Percentiles rank a stretch among this genome's conserved stretches.
phyloP scores from a whole-genome alignment of 2,888 invertebrate species.

The Litoditis marina region DNA sequence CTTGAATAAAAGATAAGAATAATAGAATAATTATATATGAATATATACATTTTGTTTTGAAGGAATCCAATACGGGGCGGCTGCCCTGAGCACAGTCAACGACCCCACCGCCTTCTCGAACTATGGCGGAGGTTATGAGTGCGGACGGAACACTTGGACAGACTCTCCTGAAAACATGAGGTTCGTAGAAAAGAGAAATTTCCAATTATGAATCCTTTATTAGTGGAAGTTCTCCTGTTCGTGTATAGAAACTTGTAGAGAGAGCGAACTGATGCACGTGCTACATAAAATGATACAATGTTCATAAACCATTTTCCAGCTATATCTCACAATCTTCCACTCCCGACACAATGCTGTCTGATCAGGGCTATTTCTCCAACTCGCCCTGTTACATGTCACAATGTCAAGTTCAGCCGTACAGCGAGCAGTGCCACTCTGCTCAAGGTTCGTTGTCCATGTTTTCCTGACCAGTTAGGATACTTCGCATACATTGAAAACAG shows the following conservation, averaged over 20 bases:
- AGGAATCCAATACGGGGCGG: conserved; percentile 31
- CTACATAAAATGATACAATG: neutral
- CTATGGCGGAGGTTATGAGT: conserved; percentile 50
- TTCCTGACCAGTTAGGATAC: no score
- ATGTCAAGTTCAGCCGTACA: no score
- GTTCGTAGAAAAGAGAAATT: no score
- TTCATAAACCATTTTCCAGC: conserved; percentile 2
- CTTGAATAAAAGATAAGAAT: neutral
- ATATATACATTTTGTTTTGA: neutral
- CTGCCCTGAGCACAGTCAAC: conserved; percentile 30
- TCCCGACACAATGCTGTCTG: conserved; percentile 54
- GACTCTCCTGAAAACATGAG: conserved; percentile 38
- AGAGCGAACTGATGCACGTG: no score
- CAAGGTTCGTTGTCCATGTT: no score
- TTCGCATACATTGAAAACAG: no score
- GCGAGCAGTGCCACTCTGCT: no score
- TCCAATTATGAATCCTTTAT: no score
- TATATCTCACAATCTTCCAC: conserved; percentile 41
- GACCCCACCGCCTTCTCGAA: conserved; percentile 42
- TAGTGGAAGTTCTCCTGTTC: no score
- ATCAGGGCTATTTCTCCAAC: conserved; percentile 42
- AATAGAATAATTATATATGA: neutral
- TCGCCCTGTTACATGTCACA: conserved; percentile 19
- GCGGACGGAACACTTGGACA: conserved; percentile 42
- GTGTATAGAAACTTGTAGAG: no score